Evolutionary conservation across 64 coral and sea anemone genomes (phyloP).

Genomic region (Anthopleura sola): DNA sequence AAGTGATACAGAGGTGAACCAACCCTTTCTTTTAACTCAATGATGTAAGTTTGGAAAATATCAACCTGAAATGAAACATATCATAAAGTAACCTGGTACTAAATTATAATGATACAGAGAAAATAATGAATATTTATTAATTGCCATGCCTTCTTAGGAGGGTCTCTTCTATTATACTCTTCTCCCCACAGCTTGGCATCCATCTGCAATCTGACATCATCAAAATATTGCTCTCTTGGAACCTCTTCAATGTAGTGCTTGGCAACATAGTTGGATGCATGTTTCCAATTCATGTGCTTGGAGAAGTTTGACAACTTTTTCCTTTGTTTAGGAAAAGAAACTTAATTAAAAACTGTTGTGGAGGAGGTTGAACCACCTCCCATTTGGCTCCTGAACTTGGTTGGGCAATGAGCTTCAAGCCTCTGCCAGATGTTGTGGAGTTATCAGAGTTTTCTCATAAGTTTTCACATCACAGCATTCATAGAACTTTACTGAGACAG

Average conservation of each 20-base stretch:
- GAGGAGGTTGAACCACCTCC: no score
- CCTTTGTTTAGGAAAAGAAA: slow-evolving; percentile 27
- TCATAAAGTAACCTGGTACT: not conserved
- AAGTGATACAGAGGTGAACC: slow-evolving; percentile 89
- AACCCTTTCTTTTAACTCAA: slow-evolving; percentile 88
- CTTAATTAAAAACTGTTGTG: not conserved
- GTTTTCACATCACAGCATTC: no score
- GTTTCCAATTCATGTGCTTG: slow-evolving; percentile 95
- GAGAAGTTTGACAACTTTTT: slow-evolving; percentile 98
- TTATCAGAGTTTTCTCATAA: no score
- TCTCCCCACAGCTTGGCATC: slow-evolving; percentile 99
- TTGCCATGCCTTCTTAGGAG: slow-evolving; percentile 93
- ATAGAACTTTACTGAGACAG: no score
- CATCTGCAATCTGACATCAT: slow-evolving; percentile 96
- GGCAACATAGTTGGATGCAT: slow-evolving; percentile 93
- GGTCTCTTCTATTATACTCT: slow-evolving; percentile 88
- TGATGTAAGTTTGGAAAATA: slow-evolving; percentile 91
- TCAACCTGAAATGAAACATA: slow-evolving; percentile 65
- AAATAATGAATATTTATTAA: not conserved
- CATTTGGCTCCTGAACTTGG: no score
- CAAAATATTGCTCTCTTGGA: slow-evolving; percentile 72
- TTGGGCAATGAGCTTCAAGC: no score
- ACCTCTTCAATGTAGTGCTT: slow-evolving; percentile 92
- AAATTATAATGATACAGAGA: not conserved
- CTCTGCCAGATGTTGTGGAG: no score